A percentile compares a stretch with the other conserved stretches of the same genome.
phyloP scores from a whole-genome alignment of 2,888 invertebrate species.

The Nyleta sp. region DNA sequence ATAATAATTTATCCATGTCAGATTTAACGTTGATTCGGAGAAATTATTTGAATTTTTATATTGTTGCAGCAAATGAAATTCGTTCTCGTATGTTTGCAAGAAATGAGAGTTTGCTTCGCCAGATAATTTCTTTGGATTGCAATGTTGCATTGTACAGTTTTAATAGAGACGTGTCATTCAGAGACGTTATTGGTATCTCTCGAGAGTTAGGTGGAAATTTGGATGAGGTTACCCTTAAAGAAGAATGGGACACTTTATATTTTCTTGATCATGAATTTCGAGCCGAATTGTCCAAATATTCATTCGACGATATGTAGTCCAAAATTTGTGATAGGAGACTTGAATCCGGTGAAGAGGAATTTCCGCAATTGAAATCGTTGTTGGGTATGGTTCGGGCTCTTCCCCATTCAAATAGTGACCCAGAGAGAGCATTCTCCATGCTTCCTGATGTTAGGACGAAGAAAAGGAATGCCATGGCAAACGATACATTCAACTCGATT shows the following conservation, averaged over 20 bases:
- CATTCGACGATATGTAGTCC: constrained; percentile 25
- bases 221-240: neutral
- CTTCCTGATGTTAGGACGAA: constrained; percentile 19
- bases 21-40: neutral
- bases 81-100: neutral
- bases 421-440: constrained; percentile 23
- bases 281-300: neutral
- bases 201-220: neutral
- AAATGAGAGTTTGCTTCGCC: neutral
- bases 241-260: constrained; percentile 13
- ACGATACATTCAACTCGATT: constrained; percentile 15
- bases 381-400: constrained; percentile 19
- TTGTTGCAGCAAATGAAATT: constrained; percentile 11
- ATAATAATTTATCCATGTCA: neutral
- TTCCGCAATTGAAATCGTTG: constrained; percentile 4
- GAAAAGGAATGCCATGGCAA: constrained; percentile 2
- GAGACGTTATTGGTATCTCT: neutral
- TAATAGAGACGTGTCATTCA: neutral
- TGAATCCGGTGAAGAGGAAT: constrained; percentile 3
- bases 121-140: constrained; percentile 4
- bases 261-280: neutral
- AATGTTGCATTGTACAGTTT: constrained; percentile 1
- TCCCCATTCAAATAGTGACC: constrained; percentile 20
- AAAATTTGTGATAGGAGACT: neutral
- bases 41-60: constrained; percentile 21